phyloP scores from a whole-genome alignment of 2,113 vertebrate genomes.

The Oenanthe oenanthe region DNA sequence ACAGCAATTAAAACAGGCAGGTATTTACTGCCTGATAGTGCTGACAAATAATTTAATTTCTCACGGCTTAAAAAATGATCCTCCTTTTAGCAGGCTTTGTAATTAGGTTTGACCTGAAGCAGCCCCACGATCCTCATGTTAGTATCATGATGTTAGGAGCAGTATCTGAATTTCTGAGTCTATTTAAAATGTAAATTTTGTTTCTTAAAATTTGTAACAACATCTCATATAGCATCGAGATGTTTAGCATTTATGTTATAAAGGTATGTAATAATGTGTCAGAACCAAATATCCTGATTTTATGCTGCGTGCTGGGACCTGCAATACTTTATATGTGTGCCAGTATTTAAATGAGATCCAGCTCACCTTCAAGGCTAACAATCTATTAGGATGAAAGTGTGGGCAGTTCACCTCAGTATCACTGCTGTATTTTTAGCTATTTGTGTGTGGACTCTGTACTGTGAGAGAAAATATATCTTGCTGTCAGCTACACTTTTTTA shows the following conservation, averaged over 20 bases:
- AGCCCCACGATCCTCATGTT: background rate
- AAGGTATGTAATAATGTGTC: background rate
- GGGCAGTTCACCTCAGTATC: background rate
- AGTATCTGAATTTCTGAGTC: background rate
- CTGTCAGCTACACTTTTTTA: background rate
- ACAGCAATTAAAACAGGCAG: conserved; percentile 50
- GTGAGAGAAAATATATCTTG: background rate
- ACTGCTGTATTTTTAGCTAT: background rate
- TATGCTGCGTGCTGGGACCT: background rate
- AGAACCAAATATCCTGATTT: background rate
- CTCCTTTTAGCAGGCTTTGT: conserved; percentile 4
- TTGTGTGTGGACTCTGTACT: background rate
- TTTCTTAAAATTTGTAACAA: background rate
- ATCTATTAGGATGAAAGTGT: background rate
- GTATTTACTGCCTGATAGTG: conserved; percentile 17
- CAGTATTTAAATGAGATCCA: background rate
- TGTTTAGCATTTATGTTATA: background rate
- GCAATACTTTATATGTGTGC: background rate
- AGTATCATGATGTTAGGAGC: background rate
- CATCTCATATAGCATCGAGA: background rate
- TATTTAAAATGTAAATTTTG: background rate
- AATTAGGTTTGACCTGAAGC: conserved; percentile 56
- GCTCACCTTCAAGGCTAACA: background rate
- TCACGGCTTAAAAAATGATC: background rate
- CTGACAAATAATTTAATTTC: conserved; percentile 48